Percentiles rank a stretch among this genome's conserved stretches.
Conservation (phyloP, 2,888 invertebrate species). For the Chrysina gloriosa region DNA sequence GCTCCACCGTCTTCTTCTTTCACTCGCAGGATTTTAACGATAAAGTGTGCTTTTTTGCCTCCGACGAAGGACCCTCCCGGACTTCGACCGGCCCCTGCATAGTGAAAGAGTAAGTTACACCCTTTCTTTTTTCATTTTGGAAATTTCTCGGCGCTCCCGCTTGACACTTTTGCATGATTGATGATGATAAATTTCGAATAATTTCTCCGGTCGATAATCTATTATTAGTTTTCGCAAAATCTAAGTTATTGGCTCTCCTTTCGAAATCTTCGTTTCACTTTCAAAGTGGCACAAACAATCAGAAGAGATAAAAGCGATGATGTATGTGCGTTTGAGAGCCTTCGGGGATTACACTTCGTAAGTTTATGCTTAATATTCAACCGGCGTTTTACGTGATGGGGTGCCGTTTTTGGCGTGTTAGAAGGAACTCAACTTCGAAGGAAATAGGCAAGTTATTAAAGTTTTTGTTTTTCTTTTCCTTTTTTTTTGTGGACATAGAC, state of each 20-base stretch:
- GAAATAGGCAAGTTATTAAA: not conserved
- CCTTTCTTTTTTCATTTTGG: slow-evolving; percentile 2
- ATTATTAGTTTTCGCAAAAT: slow-evolving; percentile 13
- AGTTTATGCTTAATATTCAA: slow-evolving; percentile 8
- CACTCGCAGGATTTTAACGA: not conserved
- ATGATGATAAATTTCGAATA: slow-evolving; percentile 24
- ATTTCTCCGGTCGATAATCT: not conserved
- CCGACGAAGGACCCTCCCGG: not conserved
- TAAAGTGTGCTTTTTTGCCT: not conserved
- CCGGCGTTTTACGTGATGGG: not conserved
- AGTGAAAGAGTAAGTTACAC: slow-evolving; percentile 30
- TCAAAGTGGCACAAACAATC: not conserved
- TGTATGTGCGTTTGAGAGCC: slow-evolving; percentile 9
- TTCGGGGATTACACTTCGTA: not conserved
- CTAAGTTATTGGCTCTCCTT: not conserved
- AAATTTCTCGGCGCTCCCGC: not conserved
- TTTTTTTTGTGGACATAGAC: too few species aligned
- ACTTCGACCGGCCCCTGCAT: not conserved
- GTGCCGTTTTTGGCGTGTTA: not conserved
- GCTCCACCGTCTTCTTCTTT: not conserved
- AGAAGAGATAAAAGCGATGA: slow-evolving; percentile 14
- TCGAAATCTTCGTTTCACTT: slow-evolving; percentile 15
- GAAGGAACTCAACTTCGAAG: not conserved
- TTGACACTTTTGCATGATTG: slow-evolving; percentile 25
- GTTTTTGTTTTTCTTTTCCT: not conserved